Evolutionary conservation across 2,797 vertebrate species (phyloP), one percentile per base, ranked within the genome.

Genomic region (Xyrichtys novacula): DNA sequence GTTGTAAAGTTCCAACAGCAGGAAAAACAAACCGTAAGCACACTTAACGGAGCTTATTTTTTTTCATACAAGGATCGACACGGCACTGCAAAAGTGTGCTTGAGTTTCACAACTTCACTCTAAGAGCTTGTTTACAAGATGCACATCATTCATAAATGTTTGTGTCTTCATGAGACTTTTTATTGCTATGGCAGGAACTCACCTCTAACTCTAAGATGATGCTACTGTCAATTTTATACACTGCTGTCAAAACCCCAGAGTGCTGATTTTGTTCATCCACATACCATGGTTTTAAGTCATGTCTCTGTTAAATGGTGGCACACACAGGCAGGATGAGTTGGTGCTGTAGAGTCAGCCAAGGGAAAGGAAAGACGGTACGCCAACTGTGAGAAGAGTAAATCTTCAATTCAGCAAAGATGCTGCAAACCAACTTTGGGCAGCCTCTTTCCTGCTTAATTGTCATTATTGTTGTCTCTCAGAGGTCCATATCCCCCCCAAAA

Each of bases 41-140:
- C 91, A 90, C 83, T 88, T 78, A 84, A 64, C 53, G 10, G 75
- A 75, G 53, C 81, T 90, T 83, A 67, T 50, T 71, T 60, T 65
- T 50, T 48, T 66, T 57, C 74, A 67, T 31, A 29, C 32, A 38
- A 71, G 40, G 67, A 74, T 57, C 29, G 50, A 67, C 65, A 67
- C 36, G 3, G 62, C 75, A 58, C 58, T 48, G 57, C 74, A 58
- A 52, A 40, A 40, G 66, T 44, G 73, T 57, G 76, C 66, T 83
- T 53, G 44, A 55, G 50, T 81, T 80, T 80, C 76, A 80, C 71
- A 6, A 71, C 69, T 76, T 84, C 84, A 86, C 82, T 72, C 39
- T 16, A 70, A 87, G 70, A 89, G 89, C 85, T 86, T 86, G 90
- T 92, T 93, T 91, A 92, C 90, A 88, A 86, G 72, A 82, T 70